phyloP scores from a whole-genome alignment of 92 coral and sea anemone genomes.

The Zoanthus gigantus region DNA sequence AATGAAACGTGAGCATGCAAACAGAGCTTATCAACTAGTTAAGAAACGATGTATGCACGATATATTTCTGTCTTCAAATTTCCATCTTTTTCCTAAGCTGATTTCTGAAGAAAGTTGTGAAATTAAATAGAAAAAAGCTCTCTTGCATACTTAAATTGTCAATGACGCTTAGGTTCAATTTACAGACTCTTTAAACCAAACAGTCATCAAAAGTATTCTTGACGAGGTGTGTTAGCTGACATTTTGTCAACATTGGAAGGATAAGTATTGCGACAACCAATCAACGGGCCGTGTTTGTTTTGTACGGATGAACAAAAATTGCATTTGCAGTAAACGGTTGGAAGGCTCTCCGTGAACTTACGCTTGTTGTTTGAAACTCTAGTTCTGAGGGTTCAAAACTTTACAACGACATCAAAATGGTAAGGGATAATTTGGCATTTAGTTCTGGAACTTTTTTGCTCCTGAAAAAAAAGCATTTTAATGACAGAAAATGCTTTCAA shows the following conservation, averaged over 20 bases:
- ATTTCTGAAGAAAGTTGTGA: background rate
- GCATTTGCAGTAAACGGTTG: background rate
- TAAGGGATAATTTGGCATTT: conserved; percentile 14
- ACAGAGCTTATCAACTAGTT: conserved; percentile 17
- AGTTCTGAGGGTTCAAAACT: conserved; percentile 8
- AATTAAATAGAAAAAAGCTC: background rate
- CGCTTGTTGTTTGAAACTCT: background rate
- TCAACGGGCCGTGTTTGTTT: background rate
- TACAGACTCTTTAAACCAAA: conserved; percentile 10
- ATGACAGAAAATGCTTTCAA: background rate
- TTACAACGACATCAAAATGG: conserved; percentile 34
- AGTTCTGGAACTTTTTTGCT: background rate
- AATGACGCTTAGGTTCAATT: background rate
- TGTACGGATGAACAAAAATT: background rate
- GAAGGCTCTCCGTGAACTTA: background rate
- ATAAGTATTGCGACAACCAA: background rate
- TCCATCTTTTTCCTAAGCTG: background rate
- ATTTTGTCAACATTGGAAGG: conserved; percentile 39
- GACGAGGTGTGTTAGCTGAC: conserved; percentile 22
- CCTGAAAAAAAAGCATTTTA: background rate
- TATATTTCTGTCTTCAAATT: conserved; percentile 20
- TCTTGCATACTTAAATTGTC: background rate
- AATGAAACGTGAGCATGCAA: conserved; percentile 30
- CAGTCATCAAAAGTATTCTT: conserved; percentile 25
- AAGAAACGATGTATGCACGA: conserved; percentile 1